phyloP scores from a whole-genome alignment of 1,140 invertebrate species.

The Psilanteris sp. region DNA sequence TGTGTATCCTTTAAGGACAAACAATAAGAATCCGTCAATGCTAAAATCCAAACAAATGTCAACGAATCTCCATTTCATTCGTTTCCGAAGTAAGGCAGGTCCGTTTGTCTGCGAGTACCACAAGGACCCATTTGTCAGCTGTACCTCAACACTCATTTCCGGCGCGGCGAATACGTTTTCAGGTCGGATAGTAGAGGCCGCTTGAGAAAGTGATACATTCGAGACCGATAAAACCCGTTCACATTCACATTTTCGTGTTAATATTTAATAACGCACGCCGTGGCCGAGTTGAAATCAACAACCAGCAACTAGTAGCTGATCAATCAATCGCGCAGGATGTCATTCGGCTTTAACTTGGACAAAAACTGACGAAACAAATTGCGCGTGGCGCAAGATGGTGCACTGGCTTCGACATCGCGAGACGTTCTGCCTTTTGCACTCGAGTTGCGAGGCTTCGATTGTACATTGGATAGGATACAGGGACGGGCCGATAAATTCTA shows the following conservation, averaged over 20 bases:
- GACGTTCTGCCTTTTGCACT: slow-evolving; percentile 67
- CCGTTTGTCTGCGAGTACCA: slow-evolving; percentile 9
- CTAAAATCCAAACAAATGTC: slow-evolving; percentile 10
- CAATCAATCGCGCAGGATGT: slow-evolving; percentile 10
- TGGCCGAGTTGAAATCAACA: slow-evolving; percentile 23
- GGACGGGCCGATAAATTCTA: slow-evolving; percentile 60
- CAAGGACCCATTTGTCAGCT: slow-evolving; percentile 44
- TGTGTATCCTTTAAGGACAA: slow-evolving; percentile 3
- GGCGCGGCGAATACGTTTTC: slow-evolving; percentile 61
- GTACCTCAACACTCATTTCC: slow-evolving; percentile 53
- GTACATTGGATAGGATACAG: slow-evolving; percentile 55
- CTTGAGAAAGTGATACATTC: slow-evolving; percentile 64
- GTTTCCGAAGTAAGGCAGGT: slow-evolving; percentile 38
- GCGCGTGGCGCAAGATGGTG: slow-evolving; percentile 57
- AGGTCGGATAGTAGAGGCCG: slow-evolving; percentile 53
- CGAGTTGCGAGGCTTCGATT: slow-evolving; percentile 55
- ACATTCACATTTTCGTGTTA: slow-evolving; percentile 61
- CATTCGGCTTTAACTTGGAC: background rate
- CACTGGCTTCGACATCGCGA: slow-evolving; percentile 68
- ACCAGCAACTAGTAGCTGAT: background rate
- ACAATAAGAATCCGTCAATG: slow-evolving; percentile 9
- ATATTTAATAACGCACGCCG: slow-evolving; percentile 17
- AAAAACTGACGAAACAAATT: slow-evolving; percentile 24
- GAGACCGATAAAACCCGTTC: slow-evolving; percentile 54
- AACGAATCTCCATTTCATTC: slow-evolving; percentile 22